Conservation (phyloP, 1,140 invertebrate species). For the Mesaphorura yosii region DNA sequence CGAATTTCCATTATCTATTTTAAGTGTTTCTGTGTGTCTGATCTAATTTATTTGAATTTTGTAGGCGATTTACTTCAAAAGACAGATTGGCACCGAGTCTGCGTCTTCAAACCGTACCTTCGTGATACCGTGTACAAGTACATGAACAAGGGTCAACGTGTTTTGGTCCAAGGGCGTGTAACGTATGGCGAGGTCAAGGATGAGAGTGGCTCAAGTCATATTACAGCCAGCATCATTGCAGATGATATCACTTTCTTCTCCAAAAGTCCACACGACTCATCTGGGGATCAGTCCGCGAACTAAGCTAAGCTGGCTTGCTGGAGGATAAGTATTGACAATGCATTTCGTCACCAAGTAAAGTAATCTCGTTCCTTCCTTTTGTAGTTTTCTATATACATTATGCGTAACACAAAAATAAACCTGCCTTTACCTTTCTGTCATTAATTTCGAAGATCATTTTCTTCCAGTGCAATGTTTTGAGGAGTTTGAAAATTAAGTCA, state of each 20-base stretch:
- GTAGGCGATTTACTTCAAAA: slow-evolving; percentile 63
- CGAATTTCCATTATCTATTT: neutral
- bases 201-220: slow-evolving; percentile 54
- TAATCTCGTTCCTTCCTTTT: too few species aligned
- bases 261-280: slow-evolving; percentile 8
- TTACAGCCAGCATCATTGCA: slow-evolving; percentile 66
- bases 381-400: too few species aligned
- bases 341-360: too few species aligned
- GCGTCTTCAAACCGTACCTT: slow-evolving; percentile 71
- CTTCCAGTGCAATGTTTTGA: too few species aligned
- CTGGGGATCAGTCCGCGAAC: neutral
- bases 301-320: neutral
- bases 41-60: slow-evolving; percentile 11
- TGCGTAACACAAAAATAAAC: too few species aligned
- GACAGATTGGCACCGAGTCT: slow-evolving; percentile 82
- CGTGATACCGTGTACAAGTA: slow-evolving; percentile 63
- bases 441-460: too few species aligned
- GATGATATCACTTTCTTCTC: slow-evolving; percentile 75
- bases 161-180: slow-evolving; percentile 67
- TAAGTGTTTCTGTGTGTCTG: neutral
- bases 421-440: too few species aligned
- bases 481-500: too few species aligned
- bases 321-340: too few species aligned
- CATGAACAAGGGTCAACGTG: slow-evolving; percentile 73
- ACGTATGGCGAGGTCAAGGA: slow-evolving; percentile 76